These are phyloP conservation scores for Embidobia sp. DNA, from an alignment of 2,888 invertebrate genomes.

Conservation along the genomic window DNA sequence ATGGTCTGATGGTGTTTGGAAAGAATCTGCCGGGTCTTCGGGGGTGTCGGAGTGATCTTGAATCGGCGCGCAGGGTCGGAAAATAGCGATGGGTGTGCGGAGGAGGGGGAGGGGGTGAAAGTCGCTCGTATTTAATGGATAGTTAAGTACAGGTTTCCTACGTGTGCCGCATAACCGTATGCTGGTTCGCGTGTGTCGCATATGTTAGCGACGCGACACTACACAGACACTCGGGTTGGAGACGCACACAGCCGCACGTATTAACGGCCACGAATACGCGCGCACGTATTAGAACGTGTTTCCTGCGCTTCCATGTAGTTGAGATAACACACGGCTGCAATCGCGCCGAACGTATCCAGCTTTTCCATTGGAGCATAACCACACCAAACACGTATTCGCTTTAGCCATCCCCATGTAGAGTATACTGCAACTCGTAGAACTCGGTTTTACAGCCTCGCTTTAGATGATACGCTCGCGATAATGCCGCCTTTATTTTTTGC, in stretches of 20 bases:
- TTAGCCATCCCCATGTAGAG: constrained; percentile 64
- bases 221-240: constrained; percentile 1
- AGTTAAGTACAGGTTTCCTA: constrained; percentile 78
- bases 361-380: constrained; percentile 66
- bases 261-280: constrained; percentile 34
- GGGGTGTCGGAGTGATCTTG: constrained; percentile 53
- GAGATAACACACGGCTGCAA: constrained; percentile 63
- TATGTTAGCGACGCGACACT: constrained; percentile 65
- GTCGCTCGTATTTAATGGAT: constrained; percentile 77
- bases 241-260: constrained; percentile 35
- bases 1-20: neutral
- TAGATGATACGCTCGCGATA: constrained; percentile 78
- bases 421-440: constrained; percentile 67
- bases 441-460: constrained; percentile 75
- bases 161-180: constrained; percentile 74
- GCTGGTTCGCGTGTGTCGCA: constrained; percentile 65
- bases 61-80: constrained; percentile 26
- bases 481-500: constrained; percentile 70
- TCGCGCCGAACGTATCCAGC: constrained; percentile 62
- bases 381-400: constrained; percentile 74
- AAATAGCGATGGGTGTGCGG: constrained; percentile 22
- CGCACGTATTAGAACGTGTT: constrained; percentile 54
- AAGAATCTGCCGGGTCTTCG: constrained; percentile 6
- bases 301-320: constrained; percentile 50
- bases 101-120: constrained; percentile 48